These are phyloP conservation scores for Naso thynnoides DNA, from an alignment of 2,797 vertebrate genomes.

Conservation along the genomic window DNA sequence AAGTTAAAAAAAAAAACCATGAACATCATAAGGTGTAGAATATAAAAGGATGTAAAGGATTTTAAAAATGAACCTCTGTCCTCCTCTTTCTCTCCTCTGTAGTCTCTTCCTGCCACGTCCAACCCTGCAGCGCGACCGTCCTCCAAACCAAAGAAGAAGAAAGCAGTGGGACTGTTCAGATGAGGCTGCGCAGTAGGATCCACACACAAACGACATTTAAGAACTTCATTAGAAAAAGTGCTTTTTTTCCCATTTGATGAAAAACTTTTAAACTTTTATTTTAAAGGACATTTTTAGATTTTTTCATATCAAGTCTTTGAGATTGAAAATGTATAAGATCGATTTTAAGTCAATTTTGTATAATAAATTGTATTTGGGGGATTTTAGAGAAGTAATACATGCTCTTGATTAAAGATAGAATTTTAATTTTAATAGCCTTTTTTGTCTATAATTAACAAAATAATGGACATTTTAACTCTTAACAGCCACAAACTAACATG, in stretches of 20 bases:
- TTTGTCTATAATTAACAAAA: not conserved
- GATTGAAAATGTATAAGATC: not conserved
- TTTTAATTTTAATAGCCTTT: not conserved
- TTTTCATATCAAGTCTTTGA: not conserved
- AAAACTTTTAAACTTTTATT: not conserved
- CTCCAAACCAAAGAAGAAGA: slow-evolving; percentile 84
- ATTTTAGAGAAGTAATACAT: not conserved
- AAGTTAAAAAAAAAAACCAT: no score
- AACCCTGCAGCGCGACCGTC: slow-evolving; percentile 35
- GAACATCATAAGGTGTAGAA: no score
- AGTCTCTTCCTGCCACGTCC: slow-evolving; percentile 32
- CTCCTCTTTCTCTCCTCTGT: not conserved
- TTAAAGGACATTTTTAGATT: not conserved
- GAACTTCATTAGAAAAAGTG: not conserved
- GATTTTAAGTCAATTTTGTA: not conserved
- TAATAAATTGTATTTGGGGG: not conserved
- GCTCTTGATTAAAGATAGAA: slow-evolving; percentile 27
- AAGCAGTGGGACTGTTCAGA: slow-evolving; percentile 81
- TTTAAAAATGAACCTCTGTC: not conserved
- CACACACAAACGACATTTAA: not conserved
- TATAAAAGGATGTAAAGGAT: not conserved
- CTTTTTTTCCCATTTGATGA: not conserved
- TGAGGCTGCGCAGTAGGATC: slow-evolving; percentile 54
- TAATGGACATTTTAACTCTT: no score
- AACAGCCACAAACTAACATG: not conserved